Evolutionary conservation across 1,140 invertebrate genomes (phyloP), one percentile per base, ranked within the genome.

Genomic region (Spodoptera frugiperda): DNA sequence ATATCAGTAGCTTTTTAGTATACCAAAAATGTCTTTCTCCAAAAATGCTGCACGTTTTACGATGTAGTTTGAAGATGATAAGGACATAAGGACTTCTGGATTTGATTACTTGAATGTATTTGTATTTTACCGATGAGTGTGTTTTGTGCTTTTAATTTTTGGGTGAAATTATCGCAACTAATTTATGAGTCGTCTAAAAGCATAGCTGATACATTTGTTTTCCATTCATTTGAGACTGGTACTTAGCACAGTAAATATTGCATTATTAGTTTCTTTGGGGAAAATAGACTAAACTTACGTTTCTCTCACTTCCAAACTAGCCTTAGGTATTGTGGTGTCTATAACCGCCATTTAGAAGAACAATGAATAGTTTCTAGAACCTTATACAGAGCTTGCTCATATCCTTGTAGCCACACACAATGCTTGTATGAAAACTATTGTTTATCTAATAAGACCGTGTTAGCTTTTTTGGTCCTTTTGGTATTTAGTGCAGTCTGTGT

Each of bases 371-470:
- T 21, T 44, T 57, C 44, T 15, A 55, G 12, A 1, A 39, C 55
- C 55, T 61, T 73, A 73, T 73, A 73, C 17, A 73, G 71, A 73
- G 33, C 61, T 61, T 19, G 49, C 71, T 19, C 17, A 48, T 15
- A 44, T 65, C 63, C 63, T 67, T 67, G 55, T 19, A 17, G 5
- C 2, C 17, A 9, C 39, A 11, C 17, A 9, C 39, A 11, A 30
- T 1, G n/a, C 44, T 73, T 51, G 71, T 73, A 21, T 73, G 54
- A 59, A 30, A 44, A 11, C n/a, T 17, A 73, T 73, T 21, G 39
- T 48, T 55, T 19, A 46, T 11, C 33, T 73, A 73, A 73, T 55
- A 51, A 73, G 55, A 25, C 15, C 12, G 51, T 25, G 68, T 70
- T 6, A 21, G n/a, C n/a, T 19, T 48, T 48, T 65, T 48, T 48